phyloP scores from a whole-genome alignment of 2,113 vertebrate species.

The Sylvilagus bachmani region DNA sequence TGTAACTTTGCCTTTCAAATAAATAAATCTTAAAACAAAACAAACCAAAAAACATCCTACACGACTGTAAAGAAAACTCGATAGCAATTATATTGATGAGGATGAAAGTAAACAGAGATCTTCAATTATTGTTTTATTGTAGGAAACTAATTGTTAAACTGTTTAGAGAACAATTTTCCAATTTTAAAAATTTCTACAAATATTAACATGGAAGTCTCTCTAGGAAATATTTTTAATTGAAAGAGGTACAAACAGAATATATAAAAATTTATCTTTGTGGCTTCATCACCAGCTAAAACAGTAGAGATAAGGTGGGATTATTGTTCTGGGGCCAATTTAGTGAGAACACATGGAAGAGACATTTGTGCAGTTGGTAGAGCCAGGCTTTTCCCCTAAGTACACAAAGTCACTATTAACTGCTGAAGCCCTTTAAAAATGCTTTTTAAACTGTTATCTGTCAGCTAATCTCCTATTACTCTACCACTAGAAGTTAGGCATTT shows the following conservation, averaged over 20 bases:
- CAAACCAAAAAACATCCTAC: no score
- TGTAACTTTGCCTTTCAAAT: no score
- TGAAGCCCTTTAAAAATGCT: not conserved
- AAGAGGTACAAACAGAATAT: not conserved
- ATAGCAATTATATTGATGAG: not conserved
- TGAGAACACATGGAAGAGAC: slow-evolving; percentile 52
- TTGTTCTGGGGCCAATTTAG: slow-evolving; percentile 16
- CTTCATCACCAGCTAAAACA: not conserved
- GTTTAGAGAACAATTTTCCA: not conserved
- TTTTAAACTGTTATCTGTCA: not conserved
- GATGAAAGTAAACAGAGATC: not conserved
- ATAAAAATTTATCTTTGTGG: not conserved
- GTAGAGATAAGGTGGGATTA: not conserved
- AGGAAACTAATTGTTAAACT: not conserved
- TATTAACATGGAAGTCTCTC: not conserved
- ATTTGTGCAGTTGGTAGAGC: not conserved
- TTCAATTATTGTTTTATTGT: not conserved
- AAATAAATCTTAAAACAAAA: no score
- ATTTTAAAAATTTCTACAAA: not conserved
- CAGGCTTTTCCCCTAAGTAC: slow-evolving; percentile 54
- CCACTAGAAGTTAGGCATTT: not conserved
- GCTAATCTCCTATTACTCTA: not conserved
- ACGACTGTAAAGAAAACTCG: not conserved
- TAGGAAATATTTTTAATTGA: not conserved
- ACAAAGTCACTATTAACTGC: slow-evolving; percentile 42